These are phyloP conservation scores for Drosophila micromelanica DNA, from an alignment of 1,140 invertebrate genomes.

Conservation along the genomic window DNA sequence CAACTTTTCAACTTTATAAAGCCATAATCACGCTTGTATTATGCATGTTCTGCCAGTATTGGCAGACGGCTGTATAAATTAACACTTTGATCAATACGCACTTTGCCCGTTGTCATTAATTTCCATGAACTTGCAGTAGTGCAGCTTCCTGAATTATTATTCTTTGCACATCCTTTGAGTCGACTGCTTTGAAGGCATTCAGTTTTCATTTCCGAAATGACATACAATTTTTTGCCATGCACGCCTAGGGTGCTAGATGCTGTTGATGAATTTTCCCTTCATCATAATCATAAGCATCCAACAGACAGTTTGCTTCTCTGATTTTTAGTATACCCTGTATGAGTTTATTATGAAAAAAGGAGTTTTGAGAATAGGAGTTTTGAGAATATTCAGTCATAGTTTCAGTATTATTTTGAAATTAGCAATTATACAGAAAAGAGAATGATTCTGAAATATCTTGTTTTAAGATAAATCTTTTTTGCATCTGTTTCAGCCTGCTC, in stretches of 20 bases:
- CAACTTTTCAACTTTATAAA: constrained; percentile 23
- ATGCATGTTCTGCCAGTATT: background rate
- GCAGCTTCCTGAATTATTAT: constrained; percentile 32
- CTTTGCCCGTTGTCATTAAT: constrained; percentile 47
- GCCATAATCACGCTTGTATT: constrained; percentile 34
- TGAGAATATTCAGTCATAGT: no score
- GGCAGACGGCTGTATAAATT: constrained; percentile 8
- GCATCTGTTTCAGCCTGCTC: no score
- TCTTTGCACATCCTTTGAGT: constrained; percentile 45
- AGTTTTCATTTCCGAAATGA: constrained; percentile 68
- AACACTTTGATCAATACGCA: constrained; percentile 19
- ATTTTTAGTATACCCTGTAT: background rate
- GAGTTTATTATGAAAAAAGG: no score
- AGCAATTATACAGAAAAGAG: no score
- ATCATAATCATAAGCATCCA: constrained; percentile 73
- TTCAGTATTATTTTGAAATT: no score
- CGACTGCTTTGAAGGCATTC: constrained; percentile 42
- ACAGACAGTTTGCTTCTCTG: constrained; percentile 23
- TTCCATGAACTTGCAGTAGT: constrained; percentile 61
- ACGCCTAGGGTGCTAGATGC: constrained; percentile 33
- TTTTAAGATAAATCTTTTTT: no score
- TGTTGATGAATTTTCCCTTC: constrained; percentile 61
- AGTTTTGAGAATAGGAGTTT: no score
- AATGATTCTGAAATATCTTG: no score
- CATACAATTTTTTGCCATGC: constrained; percentile 61